Conservation (phyloP, 2,113 vertebrate species). For the Microcebus murinus region DNA sequence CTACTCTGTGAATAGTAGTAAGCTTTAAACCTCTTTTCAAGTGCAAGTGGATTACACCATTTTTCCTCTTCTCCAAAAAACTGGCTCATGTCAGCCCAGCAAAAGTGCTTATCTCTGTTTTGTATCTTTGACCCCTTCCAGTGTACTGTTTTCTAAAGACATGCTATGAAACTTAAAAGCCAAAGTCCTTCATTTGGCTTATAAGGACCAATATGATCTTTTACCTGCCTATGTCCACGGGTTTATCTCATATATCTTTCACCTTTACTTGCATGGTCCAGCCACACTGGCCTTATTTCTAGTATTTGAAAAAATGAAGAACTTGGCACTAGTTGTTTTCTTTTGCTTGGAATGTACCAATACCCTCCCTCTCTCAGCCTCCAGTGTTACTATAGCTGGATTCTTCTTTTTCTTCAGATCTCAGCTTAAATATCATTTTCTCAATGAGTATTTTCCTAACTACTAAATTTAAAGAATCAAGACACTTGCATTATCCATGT, state of each 20-base stretch:
- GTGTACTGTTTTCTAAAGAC: background rate
- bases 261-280: background rate
- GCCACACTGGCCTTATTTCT: background rate
- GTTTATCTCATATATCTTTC: background rate
- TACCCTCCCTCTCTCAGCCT: accelerated
- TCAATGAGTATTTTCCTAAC: background rate
- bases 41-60: background rate
- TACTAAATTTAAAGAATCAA: background rate
- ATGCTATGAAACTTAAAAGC: background rate
- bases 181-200: background rate
- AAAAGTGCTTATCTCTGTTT: background rate
- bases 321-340: background rate
- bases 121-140: background rate
- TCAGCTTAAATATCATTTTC: background rate
- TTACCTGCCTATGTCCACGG: background rate
- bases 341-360: background rate
- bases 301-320: background rate
- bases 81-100: background rate
- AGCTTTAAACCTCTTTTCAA: background rate
- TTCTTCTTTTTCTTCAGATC: background rate
- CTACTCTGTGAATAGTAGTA: background rate
- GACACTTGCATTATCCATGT: background rate
- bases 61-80: background rate
- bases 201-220: background rate
- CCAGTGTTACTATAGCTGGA: background rate